These are phyloP conservation scores for Otolemur crassicaudatus DNA, from an alignment of 2,797 vertebrate genomes.

Conservation along the genomic window DNA sequence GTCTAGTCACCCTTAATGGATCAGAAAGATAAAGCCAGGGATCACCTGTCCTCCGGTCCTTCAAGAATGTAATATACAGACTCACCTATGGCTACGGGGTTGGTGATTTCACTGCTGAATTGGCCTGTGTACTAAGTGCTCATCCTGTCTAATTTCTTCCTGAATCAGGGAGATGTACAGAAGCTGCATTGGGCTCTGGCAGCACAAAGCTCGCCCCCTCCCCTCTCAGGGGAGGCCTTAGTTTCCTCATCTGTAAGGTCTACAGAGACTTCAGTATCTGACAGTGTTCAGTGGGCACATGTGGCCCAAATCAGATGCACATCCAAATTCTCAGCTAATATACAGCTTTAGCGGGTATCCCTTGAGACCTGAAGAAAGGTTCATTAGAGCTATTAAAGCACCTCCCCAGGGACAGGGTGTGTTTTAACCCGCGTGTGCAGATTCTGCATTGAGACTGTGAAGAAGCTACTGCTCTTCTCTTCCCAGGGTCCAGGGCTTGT, in stretches of 20 bases:
- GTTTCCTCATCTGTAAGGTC: conserved; percentile 4
- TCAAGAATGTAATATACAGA: background rate
- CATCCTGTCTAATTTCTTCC: background rate
- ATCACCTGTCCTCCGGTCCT: background rate
- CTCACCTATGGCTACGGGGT: background rate
- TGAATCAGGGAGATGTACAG: background rate
- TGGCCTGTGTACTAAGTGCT: rapidly evolving
- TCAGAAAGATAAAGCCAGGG: background rate
- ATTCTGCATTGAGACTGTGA: conserved; percentile 31
- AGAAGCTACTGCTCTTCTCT: background rate
- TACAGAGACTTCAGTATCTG: background rate
- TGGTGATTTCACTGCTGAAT: background rate
- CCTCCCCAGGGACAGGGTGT: background rate
- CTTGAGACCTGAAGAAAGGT: background rate
- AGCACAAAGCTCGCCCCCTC: background rate
- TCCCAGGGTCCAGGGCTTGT: background rate
- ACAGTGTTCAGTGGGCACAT: background rate
- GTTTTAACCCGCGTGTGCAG: conserved; percentile 6
- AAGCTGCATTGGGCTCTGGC: background rate
- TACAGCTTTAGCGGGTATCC: background rate
- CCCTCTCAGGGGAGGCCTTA: background rate
- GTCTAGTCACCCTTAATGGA: background rate
- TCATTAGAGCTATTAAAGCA: background rate
- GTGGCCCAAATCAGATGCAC: background rate
- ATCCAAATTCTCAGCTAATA: background rate